These are phyloP conservation scores for Gorsachius magnificus DNA, from an alignment of 2,797 vertebrate genomes.

Conservation along the genomic window DNA sequence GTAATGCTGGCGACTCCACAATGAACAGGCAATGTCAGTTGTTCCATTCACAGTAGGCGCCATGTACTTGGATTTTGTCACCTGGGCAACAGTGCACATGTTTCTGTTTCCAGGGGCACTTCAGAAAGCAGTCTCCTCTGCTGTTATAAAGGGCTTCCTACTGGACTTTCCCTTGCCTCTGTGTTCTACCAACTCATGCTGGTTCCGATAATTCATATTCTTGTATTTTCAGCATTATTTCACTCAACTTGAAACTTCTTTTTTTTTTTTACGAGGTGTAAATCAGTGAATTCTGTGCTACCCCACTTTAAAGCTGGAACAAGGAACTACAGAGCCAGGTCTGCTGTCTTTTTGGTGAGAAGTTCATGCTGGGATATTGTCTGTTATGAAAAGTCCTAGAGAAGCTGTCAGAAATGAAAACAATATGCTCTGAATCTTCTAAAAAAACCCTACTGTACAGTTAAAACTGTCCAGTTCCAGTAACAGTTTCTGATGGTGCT, in stretches of 20 bases:
- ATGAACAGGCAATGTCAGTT: not conserved
- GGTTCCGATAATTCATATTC: not conserved
- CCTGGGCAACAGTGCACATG: constrained; percentile 24
- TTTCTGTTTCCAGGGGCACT: not conserved
- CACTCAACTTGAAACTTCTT: not conserved
- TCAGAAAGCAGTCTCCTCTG: constrained; percentile 4
- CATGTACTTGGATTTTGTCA: constrained; percentile 23
- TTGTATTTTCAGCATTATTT: constrained; percentile 22
- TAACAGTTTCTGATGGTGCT: not conserved
- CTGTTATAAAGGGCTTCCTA: not conserved
- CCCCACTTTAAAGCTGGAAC: not conserved
- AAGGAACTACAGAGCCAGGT: not conserved
- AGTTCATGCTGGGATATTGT: not conserved
- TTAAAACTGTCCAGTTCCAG: not conserved
- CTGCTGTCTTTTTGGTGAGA: not conserved
- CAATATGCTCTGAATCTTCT: not conserved
- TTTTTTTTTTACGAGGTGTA: not conserved
- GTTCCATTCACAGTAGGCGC: not conserved
- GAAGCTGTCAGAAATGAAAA: constrained; percentile 13
- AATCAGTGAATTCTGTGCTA: not conserved
- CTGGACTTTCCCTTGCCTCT: not conserved
- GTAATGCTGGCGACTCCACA: not conserved
- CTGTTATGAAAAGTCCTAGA: not conserved
- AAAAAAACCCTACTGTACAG: not conserved
- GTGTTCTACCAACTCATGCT: not conserved